These are phyloP conservation scores for Parotocinclus haroldoi DNA, from an alignment of 2,797 vertebrate species.

Conservation along the genomic window DNA sequence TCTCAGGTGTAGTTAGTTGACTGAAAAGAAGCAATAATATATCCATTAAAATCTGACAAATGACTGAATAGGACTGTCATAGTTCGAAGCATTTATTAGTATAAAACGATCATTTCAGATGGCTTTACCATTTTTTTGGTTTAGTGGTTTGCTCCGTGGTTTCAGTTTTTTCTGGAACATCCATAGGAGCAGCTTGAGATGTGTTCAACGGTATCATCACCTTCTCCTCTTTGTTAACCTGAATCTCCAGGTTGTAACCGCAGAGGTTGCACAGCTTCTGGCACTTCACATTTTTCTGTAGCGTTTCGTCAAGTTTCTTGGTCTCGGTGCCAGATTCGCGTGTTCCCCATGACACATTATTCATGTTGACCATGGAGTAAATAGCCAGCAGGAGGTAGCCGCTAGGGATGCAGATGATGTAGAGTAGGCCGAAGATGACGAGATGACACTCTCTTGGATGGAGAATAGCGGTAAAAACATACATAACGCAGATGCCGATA, in stretches of 20 bases:
- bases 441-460: constrained; percentile 64
- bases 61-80: background rate
- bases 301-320: background rate
- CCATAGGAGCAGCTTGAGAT: background rate
- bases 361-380: constrained; percentile 62
- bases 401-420: constrained; percentile 56
- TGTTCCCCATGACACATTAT: constrained; percentile 61
- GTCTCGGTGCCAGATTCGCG: constrained; percentile 40
- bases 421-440: constrained; percentile 54
- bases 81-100: background rate
- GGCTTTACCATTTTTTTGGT: background rate
- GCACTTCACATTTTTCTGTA: constrained; percentile 19
- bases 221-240: constrained; percentile 19
- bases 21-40: constrained; percentile 5
- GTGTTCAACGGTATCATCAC: background rate
- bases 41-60: background rate
- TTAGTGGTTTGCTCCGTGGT: background rate
- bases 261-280: constrained; percentile 25
- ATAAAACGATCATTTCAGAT: background rate
- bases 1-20: background rate
- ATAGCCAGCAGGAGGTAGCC: constrained; percentile 57
- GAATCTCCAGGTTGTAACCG: constrained; percentile 29
- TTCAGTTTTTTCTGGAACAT: background rate
- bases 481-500: constrained; percentile 48
- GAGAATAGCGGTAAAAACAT: constrained; percentile 52